Evolutionary conservation across 2,113 vertebrate species (phyloP).

Genomic region (Cyphomyrus discorhynchus): DNA sequence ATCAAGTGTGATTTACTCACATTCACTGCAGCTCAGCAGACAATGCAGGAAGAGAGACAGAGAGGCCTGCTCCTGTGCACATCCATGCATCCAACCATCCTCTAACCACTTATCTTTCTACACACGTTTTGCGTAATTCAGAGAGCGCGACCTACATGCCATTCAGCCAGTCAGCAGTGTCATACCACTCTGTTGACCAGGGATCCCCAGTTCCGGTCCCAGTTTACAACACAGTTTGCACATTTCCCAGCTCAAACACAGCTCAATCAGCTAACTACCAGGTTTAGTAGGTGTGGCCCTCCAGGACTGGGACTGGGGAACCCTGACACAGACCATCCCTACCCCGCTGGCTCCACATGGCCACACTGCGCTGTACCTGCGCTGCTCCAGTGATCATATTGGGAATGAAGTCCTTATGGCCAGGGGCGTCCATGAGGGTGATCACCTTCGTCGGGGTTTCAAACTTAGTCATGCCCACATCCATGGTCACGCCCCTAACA

Average conservation of each 20-base stretch:
- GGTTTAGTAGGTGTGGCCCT: neutral
- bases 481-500: conserved; percentile 93
- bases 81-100: neutral
- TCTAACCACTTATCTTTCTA: neutral
- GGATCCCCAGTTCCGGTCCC: neutral
- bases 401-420: conserved; percentile 98
- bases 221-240: too few relatives aligned
- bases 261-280: neutral
- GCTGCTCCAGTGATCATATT: conserved; percentile 99
- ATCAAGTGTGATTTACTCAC: neutral
- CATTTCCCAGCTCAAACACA: neutral
- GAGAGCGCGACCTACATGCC: neutral
- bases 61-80: neutral
- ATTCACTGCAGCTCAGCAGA: neutral
- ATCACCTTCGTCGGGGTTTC: conserved; percentile 89
- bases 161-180: neutral
- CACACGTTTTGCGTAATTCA: neutral
- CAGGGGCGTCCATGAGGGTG: conserved; percentile 95
- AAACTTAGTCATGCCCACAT: conserved; percentile 98
- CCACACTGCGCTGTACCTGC: conserved; percentile 65
- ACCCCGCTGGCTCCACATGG: neutral
- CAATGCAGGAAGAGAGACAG: neutral
- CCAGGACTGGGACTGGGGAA: neutral
- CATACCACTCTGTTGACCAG: neutral
- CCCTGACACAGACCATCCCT: neutral